Conservation (phyloP, 2,888 invertebrate genomes). For the Cheilosia vulpina region DNA sequence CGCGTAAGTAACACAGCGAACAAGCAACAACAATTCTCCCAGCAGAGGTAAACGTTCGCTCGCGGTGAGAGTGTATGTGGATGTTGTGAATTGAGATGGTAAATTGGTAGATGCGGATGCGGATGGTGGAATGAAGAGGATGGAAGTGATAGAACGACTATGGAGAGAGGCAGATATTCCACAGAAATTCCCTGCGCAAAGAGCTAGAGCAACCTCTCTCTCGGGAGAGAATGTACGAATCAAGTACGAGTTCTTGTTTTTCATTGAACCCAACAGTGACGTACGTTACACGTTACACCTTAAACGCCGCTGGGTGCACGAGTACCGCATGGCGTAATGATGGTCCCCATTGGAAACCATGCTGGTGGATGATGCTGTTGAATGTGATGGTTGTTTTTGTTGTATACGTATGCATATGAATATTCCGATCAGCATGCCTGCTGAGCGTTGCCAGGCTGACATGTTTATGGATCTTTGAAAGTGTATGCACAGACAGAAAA, state of each 20-base stretch:
- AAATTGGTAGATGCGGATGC: too few relatives aligned
- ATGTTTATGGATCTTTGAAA: neutral
- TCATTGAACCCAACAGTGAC: slow-evolving; percentile 51
- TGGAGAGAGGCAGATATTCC: neutral
- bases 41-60: slow-evolving; percentile 7
- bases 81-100: neutral
- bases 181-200: too few relatives aligned
- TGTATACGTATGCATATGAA: neutral
- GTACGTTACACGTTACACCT: slow-evolving; percentile 54
- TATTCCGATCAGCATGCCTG: slow-evolving; percentile 18
- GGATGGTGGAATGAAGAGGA: too few relatives aligned
- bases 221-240: slow-evolving; percentile 3
- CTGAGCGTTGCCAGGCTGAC: slow-evolving; percentile 23
- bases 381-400: slow-evolving; percentile 5
- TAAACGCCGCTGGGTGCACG: slow-evolving; percentile 58
- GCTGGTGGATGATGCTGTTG: slow-evolving; percentile 33
- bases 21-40: slow-evolving; percentile 5
- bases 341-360: slow-evolving; percentile 34
- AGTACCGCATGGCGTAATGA: slow-evolving; percentile 50
- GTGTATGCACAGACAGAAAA: too few relatives aligned
- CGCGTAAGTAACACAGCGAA: slow-evolving; percentile 10
- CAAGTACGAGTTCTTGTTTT: neutral
- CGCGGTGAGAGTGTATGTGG: neutral
- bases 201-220: neutral
- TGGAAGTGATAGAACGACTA: neutral